phyloP scores from a whole-genome alignment of 2,113 vertebrate genomes.

The Scalopus aquaticus region DNA sequence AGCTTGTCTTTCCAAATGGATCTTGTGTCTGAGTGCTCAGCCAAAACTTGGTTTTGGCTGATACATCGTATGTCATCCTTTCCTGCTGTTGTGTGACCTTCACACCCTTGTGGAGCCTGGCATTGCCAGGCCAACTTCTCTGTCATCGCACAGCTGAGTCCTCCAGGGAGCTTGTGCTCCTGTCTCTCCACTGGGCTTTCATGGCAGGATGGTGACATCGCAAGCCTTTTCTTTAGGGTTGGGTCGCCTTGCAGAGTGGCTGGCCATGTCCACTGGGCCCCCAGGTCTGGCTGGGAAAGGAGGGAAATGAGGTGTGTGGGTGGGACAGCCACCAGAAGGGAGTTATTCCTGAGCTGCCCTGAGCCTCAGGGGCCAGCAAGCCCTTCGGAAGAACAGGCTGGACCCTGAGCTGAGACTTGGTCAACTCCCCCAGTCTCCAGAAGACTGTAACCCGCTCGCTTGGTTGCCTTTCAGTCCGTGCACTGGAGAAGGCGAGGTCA shows the following conservation, averaged over 20 bases:
- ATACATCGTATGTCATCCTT: constrained; percentile 41
- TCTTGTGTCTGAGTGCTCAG: constrained; percentile 50
- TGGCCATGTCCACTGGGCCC: constrained; percentile 32
- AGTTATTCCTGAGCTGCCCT: constrained; percentile 56
- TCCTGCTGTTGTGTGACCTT: constrained; percentile 49
- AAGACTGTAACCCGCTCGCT: constrained; percentile 49
- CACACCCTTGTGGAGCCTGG: constrained; percentile 42
- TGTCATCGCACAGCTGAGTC: constrained; percentile 38
- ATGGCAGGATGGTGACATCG: constrained; percentile 48
- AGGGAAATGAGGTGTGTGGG: constrained; percentile 30
- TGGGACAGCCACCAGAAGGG: constrained; percentile 54
- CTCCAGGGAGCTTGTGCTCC: constrained; percentile 52
- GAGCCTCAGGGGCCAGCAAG: constrained; percentile 57
- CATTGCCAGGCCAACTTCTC: constrained; percentile 29
- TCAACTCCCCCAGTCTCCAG: not conserved
- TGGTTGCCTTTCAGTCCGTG: constrained; percentile 89
- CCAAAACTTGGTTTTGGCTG: constrained; percentile 62
- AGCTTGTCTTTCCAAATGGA: constrained; percentile 77
- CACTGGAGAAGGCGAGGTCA: constrained; percentile 96
- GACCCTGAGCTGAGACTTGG: constrained; percentile 64
- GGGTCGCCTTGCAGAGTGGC: constrained; percentile 37
- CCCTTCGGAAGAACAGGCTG: constrained; percentile 78
- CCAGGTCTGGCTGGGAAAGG: constrained; percentile 44
- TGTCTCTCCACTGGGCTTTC: constrained; percentile 43
- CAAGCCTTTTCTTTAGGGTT: constrained; percentile 68